A percentile compares a stretch with the other conserved stretches of the same genome.
These are phyloP conservation scores for Plutella xylostella DNA, from an alignment of 2,888 invertebrate genomes.

Conservation along the genomic window DNA sequence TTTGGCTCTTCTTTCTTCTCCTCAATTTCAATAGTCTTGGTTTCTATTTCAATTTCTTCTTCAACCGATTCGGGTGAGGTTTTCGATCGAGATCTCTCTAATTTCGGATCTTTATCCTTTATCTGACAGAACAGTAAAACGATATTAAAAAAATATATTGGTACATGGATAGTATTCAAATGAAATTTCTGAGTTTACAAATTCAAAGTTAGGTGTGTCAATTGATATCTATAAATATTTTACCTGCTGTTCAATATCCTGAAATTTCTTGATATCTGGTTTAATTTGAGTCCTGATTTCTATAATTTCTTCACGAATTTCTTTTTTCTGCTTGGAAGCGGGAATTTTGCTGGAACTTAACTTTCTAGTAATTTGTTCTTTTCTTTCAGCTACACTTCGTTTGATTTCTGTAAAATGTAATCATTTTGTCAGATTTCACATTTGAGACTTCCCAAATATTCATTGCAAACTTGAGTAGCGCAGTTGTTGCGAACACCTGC, in stretches of 20 bases:
- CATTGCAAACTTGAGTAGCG: too few species aligned
- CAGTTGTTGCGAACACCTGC: too few species aligned
- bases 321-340: conserved; percentile 79
- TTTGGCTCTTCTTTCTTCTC: conserved; percentile 41
- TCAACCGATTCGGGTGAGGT: conserved; percentile 46
- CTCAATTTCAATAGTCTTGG: conserved; percentile 30
- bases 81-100: conserved; percentile 51
- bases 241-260: conserved; percentile 62
- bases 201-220: too few species aligned
- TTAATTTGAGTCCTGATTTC: conserved; percentile 77
- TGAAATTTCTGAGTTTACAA: too few species aligned
- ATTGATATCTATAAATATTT: conserved; percentile 1
- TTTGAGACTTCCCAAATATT: background rate
- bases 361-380: conserved; percentile 80
- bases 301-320: conserved; percentile 79
- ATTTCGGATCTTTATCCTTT: conserved; percentile 50
- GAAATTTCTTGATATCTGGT: conserved; percentile 64
- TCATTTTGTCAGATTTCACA: background rate
- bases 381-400: conserved; percentile 80
- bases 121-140: too few species aligned
- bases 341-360: conserved; percentile 78
- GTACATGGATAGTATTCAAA: too few species aligned
- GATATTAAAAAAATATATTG: too few species aligned
- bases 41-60: conserved; percentile 37
- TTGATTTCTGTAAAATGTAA: conserved; percentile 54